Evolutionary conservation across 2,888 invertebrate species (phyloP).

Genomic region (Erannis defoliaria): DNA sequence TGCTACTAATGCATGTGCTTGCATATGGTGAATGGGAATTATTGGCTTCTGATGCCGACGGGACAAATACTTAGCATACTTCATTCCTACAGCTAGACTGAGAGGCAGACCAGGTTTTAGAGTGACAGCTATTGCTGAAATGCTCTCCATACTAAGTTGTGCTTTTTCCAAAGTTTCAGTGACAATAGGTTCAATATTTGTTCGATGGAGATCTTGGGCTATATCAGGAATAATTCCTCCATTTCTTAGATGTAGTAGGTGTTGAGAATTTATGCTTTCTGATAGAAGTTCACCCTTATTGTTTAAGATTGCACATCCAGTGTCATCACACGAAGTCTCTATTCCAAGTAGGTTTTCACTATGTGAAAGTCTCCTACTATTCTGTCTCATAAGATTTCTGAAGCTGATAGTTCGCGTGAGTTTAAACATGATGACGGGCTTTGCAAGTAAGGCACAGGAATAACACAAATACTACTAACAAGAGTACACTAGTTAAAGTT

Average conservation of each 20-base stretch:
- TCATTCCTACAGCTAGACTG: slow-evolving; percentile 92
- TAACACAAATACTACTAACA: background rate
- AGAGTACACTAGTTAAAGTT: background rate
- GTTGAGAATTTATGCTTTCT: slow-evolving; percentile 94
- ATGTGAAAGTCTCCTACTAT: slow-evolving; percentile 9
- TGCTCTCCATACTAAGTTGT: slow-evolving; percentile 87
- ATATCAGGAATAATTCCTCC: slow-evolving; percentile 97
- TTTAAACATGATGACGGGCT: slow-evolving; percentile 26
- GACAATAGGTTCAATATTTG: slow-evolving; percentile 92
- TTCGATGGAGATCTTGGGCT: slow-evolving; percentile 93
- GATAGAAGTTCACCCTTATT: slow-evolving; percentile 90
- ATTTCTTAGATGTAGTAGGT: slow-evolving; percentile 89
- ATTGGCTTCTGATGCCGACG: slow-evolving; percentile 91
- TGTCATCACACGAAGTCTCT: slow-evolving; percentile 99
- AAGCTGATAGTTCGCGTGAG: slow-evolving; percentile 9
- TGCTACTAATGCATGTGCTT: slow-evolving; percentile 97
- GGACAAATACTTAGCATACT: slow-evolving; percentile 93
- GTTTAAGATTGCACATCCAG: slow-evolving; percentile 96
- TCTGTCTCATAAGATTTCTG: background rate
- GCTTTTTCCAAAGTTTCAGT: slow-evolving; percentile 89
- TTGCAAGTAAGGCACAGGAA: background rate
- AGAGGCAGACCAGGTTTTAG: slow-evolving; percentile 93
- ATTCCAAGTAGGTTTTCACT: slow-evolving; percentile 91
- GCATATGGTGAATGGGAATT: slow-evolving; percentile 99
- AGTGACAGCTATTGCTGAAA: slow-evolving; percentile 96